A percentile compares a stretch with the other conserved stretches of the same genome.
These are phyloP conservation scores for Tapirus terrestris DNA, from an alignment of 2,113 vertebrate genomes.

Conservation along the genomic window DNA sequence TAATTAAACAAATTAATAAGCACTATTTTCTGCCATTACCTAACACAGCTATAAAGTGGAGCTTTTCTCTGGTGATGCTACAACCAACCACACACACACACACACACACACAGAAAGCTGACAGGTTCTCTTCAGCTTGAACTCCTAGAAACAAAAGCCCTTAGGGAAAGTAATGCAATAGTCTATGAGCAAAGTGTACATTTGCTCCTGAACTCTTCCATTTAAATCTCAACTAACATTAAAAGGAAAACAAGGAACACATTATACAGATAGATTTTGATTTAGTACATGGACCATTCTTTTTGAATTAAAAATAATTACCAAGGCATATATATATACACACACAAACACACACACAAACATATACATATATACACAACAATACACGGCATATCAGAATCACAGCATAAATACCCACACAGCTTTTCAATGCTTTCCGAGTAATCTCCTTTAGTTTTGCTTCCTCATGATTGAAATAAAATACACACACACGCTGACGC, in stretches of 20 bases:
- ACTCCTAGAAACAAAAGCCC: constrained; percentile 87
- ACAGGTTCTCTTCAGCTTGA: constrained; percentile 85
- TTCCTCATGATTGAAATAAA: constrained; percentile 58
- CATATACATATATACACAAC: neutral
- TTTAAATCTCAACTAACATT: constrained; percentile 71
- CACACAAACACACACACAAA: constrained; percentile 3
- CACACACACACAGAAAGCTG: constrained; percentile 65
- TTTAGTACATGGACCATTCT: constrained; percentile 46
- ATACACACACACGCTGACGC: constrained; percentile 13
- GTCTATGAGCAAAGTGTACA: constrained; percentile 74
- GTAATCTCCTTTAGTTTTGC: constrained; percentile 72
- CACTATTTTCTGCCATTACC: constrained; percentile 77
- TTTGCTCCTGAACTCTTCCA: constrained; percentile 69
- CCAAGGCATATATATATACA: neutral
- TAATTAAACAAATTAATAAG: constrained; percentile 82
- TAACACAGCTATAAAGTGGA: constrained; percentile 75
- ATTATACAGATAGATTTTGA: constrained; percentile 42
- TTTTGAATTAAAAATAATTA: constrained; percentile 62
- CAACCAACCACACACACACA: constrained; percentile 29
- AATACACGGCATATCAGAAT: constrained; percentile 55
- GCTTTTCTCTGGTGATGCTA: constrained; percentile 66
- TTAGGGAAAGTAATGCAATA: constrained; percentile 85
- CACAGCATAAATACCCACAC: constrained; percentile 65
- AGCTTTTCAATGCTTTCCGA: constrained; percentile 66
- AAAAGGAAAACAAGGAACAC: constrained; percentile 58